Evolutionary conservation across 2,888 invertebrate genomes (phyloP), one percentile per base, ranked within the genome.

Genomic region (Apoda limacodes): DNA sequence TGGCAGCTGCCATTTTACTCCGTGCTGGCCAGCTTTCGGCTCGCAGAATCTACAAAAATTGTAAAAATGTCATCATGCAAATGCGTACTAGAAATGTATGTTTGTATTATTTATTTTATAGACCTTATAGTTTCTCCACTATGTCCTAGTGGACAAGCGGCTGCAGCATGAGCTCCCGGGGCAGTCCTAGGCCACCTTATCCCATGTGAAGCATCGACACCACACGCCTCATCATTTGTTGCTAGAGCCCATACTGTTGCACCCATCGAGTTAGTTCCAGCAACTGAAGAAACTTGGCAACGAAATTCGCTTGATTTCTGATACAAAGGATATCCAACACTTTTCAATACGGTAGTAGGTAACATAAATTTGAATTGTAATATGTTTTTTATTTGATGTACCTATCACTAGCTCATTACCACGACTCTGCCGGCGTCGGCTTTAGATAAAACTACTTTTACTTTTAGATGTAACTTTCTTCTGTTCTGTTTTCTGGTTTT

Each of bases 271-370:
- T 70, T 71, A 3, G 83, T 55, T 41, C 83, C 55, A 42, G 55
- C 82, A 49, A 69, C 82, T 52, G 60, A 85, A 36, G 78, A 74
- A 0, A 90, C 90, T 51, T 89, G 84, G 54, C 93, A 93, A 1
- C 89, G 86, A 52, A 89, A 93, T 45, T 87, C 87, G 1, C 87
- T 86, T 0, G 90, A 89, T 84, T 88, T 90, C 88, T 91, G 61
- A 6, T 17, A 6, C 17, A 7, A 17, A 17, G 5, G 17, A 7
- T 17, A 7, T 17, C 7, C 20, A 70, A 44, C 17, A n/a, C 10
- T 12, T 12, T 25, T 25, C 4, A 19, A 6, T 5, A 19, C 9
- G 5, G 9, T 19, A 9, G 9, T 6, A 5, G 9, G 19, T 6
- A 19, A n/a, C n/a, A n/a, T n/a, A n/a, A n/a, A n/a, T n/a, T n/a